Evolutionary conservation across 2,113 vertebrate genomes (phyloP).

Genomic region (Megatriorchis doriae): DNA sequence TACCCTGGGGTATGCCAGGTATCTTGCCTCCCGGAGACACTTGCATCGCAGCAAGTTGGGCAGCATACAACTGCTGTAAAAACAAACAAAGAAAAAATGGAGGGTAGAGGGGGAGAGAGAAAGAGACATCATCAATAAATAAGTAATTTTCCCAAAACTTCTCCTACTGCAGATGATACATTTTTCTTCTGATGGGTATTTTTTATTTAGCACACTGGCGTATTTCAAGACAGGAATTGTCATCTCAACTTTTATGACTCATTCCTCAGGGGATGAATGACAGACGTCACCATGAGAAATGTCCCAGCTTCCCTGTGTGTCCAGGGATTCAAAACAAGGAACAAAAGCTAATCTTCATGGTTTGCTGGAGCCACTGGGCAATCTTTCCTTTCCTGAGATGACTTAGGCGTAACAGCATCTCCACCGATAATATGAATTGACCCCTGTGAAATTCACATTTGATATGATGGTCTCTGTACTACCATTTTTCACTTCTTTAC

Average conservation of each 20-base stretch:
- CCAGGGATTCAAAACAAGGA: slow-evolving; percentile 1
- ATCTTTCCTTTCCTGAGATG: neutral
- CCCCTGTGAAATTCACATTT: neutral
- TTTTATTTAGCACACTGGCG: slow-evolving; percentile 54
- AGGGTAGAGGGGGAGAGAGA: neutral
- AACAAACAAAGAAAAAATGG: neutral
- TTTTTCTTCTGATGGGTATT: slow-evolving; percentile 29
- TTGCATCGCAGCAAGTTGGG: slow-evolving; percentile 98
- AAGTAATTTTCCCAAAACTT: slow-evolving; percentile 64
- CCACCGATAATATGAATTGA: neutral
- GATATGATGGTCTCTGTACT: neutral
- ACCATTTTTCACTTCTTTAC: neutral
- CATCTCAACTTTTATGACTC: slow-evolving; percentile 39
- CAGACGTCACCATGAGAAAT: slow-evolving; percentile 69
- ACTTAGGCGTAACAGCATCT: neutral
- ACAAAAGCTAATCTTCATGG: neutral
- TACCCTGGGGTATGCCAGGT: slow-evolving; percentile 86
- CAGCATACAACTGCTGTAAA: slow-evolving; percentile 93
- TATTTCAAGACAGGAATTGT: slow-evolving; percentile 41
- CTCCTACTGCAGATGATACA: neutral
- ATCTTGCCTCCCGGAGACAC: slow-evolving; percentile 96
- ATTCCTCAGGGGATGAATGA: slow-evolving; percentile 66
- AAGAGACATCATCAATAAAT: slow-evolving; percentile 70
- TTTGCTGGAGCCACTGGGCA: neutral
- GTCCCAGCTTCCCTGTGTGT: slow-evolving; percentile 53